These are phyloP conservation scores for Liparis tanakae DNA, from an alignment of 2,797 vertebrate genomes.

Conservation along the genomic window DNA sequence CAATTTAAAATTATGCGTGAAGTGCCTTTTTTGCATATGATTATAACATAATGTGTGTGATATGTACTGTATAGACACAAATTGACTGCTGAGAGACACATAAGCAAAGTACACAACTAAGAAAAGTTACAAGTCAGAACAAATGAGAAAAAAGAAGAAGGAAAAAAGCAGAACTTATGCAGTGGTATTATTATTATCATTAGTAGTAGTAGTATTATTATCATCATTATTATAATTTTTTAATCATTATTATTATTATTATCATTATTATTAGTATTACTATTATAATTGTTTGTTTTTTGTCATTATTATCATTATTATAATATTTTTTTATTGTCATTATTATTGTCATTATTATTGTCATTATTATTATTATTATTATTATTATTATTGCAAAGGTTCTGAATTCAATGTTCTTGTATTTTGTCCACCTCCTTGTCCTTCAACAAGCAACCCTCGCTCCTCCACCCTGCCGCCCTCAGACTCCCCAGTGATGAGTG, in stretches of 20 bases:
- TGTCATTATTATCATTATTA: not conserved
- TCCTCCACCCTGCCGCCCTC: not conserved
- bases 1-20: not conserved
- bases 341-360: not conserved
- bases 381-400: not conserved
- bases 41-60: not conserved
- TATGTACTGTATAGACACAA: not conserved
- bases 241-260: not conserved
- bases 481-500: constrained; percentile 24
- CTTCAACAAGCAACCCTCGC: constrained; percentile 20
- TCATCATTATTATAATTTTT: not conserved
- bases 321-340: not conserved
- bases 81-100: not conserved
- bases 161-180: too few species aligned
- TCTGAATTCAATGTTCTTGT: not conserved
- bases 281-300: not conserved
- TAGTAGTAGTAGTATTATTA: too few species aligned
- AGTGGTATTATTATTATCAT: not conserved
- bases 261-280: not conserved
- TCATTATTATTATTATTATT: not conserved
- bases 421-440: not conserved
- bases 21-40: not conserved
- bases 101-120: not conserved
- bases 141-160: not conserved
- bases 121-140: not conserved